Conservation (phyloP, 2,113 vertebrate species). For the Leuciscus idus region DNA sequence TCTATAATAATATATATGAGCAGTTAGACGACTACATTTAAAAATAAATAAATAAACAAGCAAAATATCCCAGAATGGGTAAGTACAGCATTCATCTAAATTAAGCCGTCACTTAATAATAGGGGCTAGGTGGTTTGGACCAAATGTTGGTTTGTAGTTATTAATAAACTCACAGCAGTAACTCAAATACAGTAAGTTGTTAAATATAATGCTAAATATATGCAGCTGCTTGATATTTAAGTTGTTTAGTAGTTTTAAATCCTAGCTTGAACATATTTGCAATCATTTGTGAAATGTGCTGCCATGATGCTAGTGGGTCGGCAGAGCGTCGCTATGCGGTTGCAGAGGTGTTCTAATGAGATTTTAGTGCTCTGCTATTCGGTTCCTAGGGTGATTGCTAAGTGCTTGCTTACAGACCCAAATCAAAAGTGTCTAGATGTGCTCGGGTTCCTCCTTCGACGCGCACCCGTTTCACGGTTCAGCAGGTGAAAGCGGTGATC, state of each 20-base stretch:
- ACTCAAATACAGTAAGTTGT: not conserved
- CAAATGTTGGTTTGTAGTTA: not conserved
- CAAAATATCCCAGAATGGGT: not conserved
- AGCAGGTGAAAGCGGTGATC: not conserved
- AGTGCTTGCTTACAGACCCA: not conserved
- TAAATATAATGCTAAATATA: not conserved
- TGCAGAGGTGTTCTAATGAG: slow-evolving; percentile 1
- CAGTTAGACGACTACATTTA: too few relatives aligned
- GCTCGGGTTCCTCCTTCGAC: too few relatives aligned
- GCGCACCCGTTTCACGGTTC: not conserved
- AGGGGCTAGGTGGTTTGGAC: not conserved
- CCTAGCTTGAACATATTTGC: not conserved
- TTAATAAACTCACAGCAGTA: not conserved
- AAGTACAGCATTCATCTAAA: not conserved
- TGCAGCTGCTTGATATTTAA: too few relatives aligned
- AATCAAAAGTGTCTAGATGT: not conserved
- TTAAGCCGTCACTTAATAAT: not conserved
- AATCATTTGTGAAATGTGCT: not conserved
- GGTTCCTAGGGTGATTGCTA: not conserved
- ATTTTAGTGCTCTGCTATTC: slow-evolving; percentile 2
- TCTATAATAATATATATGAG: not conserved
- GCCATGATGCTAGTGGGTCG: not conserved
- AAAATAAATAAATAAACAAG: not conserved
- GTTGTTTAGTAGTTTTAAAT: not conserved
- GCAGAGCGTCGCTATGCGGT: not conserved